phyloP scores from a whole-genome alignment of 2,888 invertebrate species.

The Heliconius charithonia region DNA sequence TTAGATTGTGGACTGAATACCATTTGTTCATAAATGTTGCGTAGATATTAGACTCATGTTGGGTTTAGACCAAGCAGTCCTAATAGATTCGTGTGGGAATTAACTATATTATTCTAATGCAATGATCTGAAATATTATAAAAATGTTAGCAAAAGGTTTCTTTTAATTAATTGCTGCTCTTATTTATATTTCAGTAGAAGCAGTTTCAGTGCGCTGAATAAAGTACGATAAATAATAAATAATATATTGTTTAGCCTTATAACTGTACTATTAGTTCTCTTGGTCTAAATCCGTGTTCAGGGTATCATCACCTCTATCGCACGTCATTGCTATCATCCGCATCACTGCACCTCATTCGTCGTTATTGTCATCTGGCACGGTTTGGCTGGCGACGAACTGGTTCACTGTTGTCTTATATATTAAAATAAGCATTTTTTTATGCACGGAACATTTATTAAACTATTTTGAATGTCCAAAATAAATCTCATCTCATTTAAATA shows the following conservation, averaged over 20 bases:
- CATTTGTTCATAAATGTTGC: slow-evolving; percentile 65
- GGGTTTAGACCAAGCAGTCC: slow-evolving; percentile 18
- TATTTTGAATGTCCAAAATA: neutral
- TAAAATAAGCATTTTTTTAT: neutral
- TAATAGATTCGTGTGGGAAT: neutral
- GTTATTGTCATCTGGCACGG: slow-evolving; percentile 72
- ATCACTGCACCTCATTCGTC: slow-evolving; percentile 76
- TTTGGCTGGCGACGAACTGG: slow-evolving; percentile 78
- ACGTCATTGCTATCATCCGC: slow-evolving; percentile 74
- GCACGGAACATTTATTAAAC: neutral
- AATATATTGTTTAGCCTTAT: neutral
- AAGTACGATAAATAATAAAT: neutral
- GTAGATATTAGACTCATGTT: slow-evolving; percentile 59
- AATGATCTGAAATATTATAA: neutral
- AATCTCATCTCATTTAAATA: neutral
- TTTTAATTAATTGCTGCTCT: neutral
- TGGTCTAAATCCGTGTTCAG: slow-evolving; percentile 30
- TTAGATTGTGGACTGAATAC: slow-evolving; percentile 62
- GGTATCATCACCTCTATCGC: slow-evolving; percentile 51
- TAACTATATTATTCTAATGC: neutral
- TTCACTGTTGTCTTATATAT: slow-evolving; percentile 51
- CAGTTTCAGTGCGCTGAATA: neutral
- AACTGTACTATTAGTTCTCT: slow-evolving; percentile 5
- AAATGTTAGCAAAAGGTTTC: neutral
- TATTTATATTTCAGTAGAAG: no score